Percentiles rank a stretch among this genome's conserved stretches.
These are phyloP conservation scores for Chrosomus eos DNA, from an alignment of 2,797 vertebrate genomes.

Conservation along the genomic window DNA sequence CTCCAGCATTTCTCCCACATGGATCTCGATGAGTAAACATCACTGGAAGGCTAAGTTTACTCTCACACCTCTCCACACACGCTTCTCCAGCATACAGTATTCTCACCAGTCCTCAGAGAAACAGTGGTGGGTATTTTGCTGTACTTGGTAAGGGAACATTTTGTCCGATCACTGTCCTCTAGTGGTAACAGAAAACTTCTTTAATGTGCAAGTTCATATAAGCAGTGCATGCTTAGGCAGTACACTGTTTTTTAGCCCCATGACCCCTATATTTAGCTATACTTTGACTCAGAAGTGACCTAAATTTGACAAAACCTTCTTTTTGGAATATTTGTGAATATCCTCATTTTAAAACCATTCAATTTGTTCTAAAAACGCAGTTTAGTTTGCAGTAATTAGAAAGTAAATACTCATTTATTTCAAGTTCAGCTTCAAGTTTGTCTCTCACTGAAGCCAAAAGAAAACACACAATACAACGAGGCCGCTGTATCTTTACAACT, in stretches of 20 bases:
- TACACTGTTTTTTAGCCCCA: not conserved
- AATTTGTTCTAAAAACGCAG: not conserved
- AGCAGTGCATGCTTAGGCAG: not conserved
- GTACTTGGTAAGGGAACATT: slow-evolving; percentile 3
- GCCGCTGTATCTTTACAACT: slow-evolving; percentile 22
- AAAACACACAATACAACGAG: not conserved
- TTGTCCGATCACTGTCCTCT: slow-evolving; percentile 44
- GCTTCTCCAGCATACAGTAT: slow-evolving; percentile 7
- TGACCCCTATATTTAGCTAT: slow-evolving; percentile 1
- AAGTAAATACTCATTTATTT: not conserved
- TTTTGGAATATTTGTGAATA: not conserved
- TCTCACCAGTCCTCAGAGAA: slow-evolving; percentile 30
- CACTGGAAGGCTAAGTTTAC: slow-evolving; percentile 73
- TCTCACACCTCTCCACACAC: slow-evolving; percentile 72
- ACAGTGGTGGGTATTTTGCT: not conserved
- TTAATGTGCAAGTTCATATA: not conserved
- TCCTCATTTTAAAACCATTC: not conserved
- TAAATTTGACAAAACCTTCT: not conserved
- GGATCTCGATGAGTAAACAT: slow-evolving; percentile 80
- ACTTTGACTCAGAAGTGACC: not conserved
- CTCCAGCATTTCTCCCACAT: slow-evolving; percentile 75
- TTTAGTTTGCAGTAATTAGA: not conserved
- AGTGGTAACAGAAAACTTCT: slow-evolving; percentile 24
- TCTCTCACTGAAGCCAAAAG: not conserved
- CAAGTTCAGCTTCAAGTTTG: not conserved